Evolutionary conservation across 2,113 vertebrate genomes (phyloP).

Genomic region (human (Homo sapiens)): DNA sequence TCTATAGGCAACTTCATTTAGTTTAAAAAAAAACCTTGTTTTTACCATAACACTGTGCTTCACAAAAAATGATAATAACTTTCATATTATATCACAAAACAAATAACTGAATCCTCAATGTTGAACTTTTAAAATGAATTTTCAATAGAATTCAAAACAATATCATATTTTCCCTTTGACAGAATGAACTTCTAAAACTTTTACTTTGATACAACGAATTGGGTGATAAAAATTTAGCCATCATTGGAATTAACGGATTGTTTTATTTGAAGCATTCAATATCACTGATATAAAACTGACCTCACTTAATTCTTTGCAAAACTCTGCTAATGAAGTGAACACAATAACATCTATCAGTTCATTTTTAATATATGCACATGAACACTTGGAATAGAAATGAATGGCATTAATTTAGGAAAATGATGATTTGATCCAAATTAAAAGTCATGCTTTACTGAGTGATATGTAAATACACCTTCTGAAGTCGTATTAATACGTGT

Average conservation of each 20-base stretch:
- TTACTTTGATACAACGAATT: neutral
- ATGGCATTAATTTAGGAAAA: slow-evolving; percentile 21
- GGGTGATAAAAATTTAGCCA: slow-evolving; percentile 24
- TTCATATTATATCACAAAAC: slow-evolving; percentile 18
- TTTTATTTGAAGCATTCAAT: slow-evolving; percentile 37
- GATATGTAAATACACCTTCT: neutral
- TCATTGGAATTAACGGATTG: neutral
- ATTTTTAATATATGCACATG: slow-evolving; percentile 7
- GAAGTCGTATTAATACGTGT: neutral
- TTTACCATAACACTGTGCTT: neutral
- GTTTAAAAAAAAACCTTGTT: neutral
- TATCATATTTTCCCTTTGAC: neutral
- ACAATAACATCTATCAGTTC: slow-evolving; percentile 13
- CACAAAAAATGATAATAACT: neutral
- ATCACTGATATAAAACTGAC: neutral
- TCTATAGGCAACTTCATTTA: neutral
- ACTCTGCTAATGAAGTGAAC: slow-evolving; percentile 9
- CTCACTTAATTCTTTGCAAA: slow-evolving; percentile 20
- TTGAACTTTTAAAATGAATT: slow-evolving; percentile 21
- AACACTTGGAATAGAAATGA: slow-evolving; percentile 18
- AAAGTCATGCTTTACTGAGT: neutral
- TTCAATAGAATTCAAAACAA: slow-evolving; percentile 18
- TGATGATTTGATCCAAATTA: slow-evolving; percentile 17
- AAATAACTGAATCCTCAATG: neutral
- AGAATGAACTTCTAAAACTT: slow-evolving; percentile 19